Percentiles rank a stretch among this genome's conserved stretches.
phyloP scores from a whole-genome alignment of 2,797 vertebrate species.

The Microctenopoma stevenorrisi region DNA sequence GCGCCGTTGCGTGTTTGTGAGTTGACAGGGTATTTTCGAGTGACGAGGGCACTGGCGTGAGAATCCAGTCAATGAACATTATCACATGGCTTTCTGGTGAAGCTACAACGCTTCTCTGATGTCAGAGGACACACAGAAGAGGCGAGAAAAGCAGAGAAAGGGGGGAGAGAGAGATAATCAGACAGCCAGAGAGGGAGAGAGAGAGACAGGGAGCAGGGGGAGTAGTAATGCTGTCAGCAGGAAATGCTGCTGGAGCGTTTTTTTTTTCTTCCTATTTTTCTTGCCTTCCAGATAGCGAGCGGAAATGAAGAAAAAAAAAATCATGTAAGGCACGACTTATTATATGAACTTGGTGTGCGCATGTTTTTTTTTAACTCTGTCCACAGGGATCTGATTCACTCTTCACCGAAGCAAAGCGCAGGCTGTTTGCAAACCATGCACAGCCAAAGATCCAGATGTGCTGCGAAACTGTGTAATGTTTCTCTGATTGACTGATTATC shows the following conservation, averaged over 20 bases:
- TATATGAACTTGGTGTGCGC: conserved; percentile 61
- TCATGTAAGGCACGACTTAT: conserved; percentile 37
- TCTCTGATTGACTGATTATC: conserved; percentile 67
- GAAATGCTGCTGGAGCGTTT: conserved; percentile 50
- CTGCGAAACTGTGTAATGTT: conserved; percentile 58
- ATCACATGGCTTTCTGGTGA: conserved; percentile 40
- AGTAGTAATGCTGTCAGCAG: conserved; percentile 52
- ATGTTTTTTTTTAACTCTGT: conserved; percentile 46
- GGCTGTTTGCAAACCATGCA: conserved; percentile 60
- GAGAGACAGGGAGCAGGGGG: background rate
- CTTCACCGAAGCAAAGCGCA: conserved; percentile 57
- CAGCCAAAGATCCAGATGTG: conserved; percentile 37
- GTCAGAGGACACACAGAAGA: conserved; percentile 42
- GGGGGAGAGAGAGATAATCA: conserved; percentile 34
- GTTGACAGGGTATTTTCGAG: conserved; percentile 35
- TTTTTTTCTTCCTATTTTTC: conserved; percentile 41
- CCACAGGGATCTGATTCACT: conserved; percentile 53
- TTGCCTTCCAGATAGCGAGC: conserved; percentile 35
- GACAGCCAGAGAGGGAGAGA: conserved; percentile 23
- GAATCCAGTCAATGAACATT: conserved; percentile 58
- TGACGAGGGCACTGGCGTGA: conserved; percentile 46
- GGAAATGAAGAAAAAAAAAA: conserved; percentile 8
- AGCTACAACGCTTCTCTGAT: conserved; percentile 49
- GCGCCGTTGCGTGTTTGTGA: conserved; percentile 23
- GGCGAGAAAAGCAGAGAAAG: background rate